phyloP scores from a whole-genome alignment of 2,797 vertebrate genomes.

The Pseudochaenichthys georgianus region DNA sequence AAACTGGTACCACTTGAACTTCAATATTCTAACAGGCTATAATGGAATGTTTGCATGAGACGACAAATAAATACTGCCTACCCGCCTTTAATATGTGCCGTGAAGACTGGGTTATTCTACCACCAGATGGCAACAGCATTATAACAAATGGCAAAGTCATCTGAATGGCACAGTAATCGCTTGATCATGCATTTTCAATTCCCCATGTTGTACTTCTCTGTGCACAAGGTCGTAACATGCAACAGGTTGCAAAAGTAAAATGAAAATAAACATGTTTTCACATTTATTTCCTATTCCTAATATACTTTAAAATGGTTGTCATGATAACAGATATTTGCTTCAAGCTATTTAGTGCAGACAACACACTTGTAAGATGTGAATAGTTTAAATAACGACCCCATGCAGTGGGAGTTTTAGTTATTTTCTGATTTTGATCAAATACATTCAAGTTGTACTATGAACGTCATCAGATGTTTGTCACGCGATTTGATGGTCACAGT shows the following conservation, averaged over 20 bases:
- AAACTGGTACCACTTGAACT: too few species aligned
- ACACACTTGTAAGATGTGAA: background rate
- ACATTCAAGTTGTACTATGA: constrained; percentile 7
- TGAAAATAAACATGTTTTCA: constrained; percentile 2
- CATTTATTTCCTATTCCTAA: background rate
- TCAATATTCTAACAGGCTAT: too few species aligned
- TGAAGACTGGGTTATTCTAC: constrained; percentile 4
- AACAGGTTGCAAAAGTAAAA: background rate
- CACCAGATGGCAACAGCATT: constrained; percentile 46
- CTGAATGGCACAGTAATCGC: constrained; percentile 4
- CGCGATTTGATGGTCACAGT: background rate
- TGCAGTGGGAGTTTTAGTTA: constrained; percentile 2
- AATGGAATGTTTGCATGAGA: too few species aligned
- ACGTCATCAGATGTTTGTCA: constrained; percentile 14
- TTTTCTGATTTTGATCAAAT: background rate
- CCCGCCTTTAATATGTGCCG: too few species aligned
- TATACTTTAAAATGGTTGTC: background rate
- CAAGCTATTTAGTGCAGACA: background rate
- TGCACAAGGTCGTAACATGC: background rate
- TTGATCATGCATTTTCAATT: constrained; percentile 13
- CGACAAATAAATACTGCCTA: too few species aligned
- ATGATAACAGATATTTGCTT: constrained; percentile 13
- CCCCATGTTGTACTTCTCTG: background rate
- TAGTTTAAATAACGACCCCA: background rate
- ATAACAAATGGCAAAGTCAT: constrained; percentile 10